phyloP scores from a whole-genome alignment of 2,888 invertebrate species.

The Yponomeuta malinellus region DNA sequence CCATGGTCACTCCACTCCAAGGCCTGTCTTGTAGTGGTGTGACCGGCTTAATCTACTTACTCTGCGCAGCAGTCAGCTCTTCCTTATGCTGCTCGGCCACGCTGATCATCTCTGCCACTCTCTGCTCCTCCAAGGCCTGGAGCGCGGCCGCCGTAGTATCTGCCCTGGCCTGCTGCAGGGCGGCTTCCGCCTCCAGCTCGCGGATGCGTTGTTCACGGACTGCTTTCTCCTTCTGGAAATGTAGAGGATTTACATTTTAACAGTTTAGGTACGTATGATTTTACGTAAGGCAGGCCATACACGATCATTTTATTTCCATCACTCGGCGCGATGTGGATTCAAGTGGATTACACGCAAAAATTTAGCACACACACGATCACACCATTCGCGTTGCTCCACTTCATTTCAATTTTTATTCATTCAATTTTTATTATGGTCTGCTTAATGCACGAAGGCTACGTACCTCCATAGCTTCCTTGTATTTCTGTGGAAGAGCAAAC shows the following conservation, averaged over 20 bases:
- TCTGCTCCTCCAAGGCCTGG: slow-evolving; percentile 51
- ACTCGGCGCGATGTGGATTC: too few relatives aligned
- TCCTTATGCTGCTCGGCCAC: slow-evolving; percentile 58
- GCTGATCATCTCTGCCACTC: slow-evolving; percentile 43
- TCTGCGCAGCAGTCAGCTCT: slow-evolving; percentile 64
- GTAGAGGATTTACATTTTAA: background rate
- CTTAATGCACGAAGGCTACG: slow-evolving; percentile 23
- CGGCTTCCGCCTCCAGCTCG: slow-evolving; percentile 56
- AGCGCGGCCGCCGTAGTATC: slow-evolving; percentile 55
- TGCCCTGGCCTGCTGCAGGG: slow-evolving; percentile 49
- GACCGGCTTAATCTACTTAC: slow-evolving; percentile 32
- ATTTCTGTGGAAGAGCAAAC: slow-evolving; percentile 56
- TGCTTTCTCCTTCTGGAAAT: slow-evolving; percentile 49
- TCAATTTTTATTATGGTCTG: too few relatives aligned
- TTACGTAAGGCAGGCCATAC: background rate
- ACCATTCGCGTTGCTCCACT: too few relatives aligned
- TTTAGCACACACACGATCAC: too few relatives aligned
- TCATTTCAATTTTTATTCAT: too few relatives aligned
- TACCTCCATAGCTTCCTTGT: slow-evolving; percentile 68
- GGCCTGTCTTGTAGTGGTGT: background rate
- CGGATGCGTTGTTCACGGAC: slow-evolving; percentile 70
- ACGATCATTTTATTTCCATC: too few relatives aligned
- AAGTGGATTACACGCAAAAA: too few relatives aligned
- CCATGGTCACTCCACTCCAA: slow-evolving; percentile 14
- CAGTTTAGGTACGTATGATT: background rate